Evolutionary conservation across 2,797 vertebrate genomes (phyloP), one percentile per base, ranked within the genome.

Genomic region (Mastacembelus armatus): DNA sequence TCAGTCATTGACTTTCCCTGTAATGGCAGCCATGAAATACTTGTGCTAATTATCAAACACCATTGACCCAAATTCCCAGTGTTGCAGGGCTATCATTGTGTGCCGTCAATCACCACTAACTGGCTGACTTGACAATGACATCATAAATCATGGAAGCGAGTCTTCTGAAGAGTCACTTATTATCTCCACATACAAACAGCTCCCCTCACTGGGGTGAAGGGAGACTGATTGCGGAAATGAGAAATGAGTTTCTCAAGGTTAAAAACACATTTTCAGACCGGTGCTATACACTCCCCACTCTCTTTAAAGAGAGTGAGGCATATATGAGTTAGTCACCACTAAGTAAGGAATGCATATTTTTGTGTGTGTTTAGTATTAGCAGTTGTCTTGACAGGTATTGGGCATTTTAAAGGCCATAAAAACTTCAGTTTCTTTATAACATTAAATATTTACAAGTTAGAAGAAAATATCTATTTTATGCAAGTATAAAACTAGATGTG

Each of bases 181-280:
- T 88, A 88, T 89, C 75, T 66, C 66, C 55, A 24, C 59, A 36
- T 68, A 71, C 81, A 80, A 84, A 81, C 69, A 73, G 58, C 58
- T 56, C 66, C 32, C 45, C 29, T 30, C 30, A 55, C 56, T 39
- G 39, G 48, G 63, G 27, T 71, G 84, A 83, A 56, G 63, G 71
- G 36, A 64, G 42, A 22, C 78, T 78, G 85, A 89, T 85, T 80
- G 85, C 78, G 59, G 57, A 72, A 50, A 78, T 83, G 78, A 86
- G 15, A 77, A 83, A 90, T 85, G 30, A 69, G 56, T 77, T 77
- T 83, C 30, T 81, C 86, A 88, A 88, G 84, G 84, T 88, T 88
- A 85, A 58, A 80, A 26, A 81, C 66, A 79, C 69, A 86, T 15
- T 56, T 32, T 60, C 54, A 70, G 45, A 30, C 18, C 7, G 52